phyloP scores from a whole-genome alignment of 2,113 vertebrate species.

The Dicerorhinus sumatrensis region DNA sequence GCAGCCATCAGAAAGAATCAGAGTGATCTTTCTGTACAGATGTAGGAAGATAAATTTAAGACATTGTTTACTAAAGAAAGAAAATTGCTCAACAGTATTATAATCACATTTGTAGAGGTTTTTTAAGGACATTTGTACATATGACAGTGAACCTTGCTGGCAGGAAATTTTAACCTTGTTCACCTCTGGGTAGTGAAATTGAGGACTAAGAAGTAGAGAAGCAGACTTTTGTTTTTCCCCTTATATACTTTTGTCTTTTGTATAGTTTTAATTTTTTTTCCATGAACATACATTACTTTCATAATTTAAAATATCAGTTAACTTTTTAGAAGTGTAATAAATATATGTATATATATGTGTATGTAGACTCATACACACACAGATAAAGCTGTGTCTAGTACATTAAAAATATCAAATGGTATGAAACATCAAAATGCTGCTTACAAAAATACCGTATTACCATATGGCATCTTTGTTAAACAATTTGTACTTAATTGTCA shows the following conservation, averaged over 20 bases:
- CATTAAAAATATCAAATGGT: conserved; percentile 69
- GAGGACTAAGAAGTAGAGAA: background rate
- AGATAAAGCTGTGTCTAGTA: conserved; percentile 19
- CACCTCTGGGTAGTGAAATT: background rate
- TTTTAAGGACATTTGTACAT: background rate
- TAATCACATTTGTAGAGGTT: background rate
- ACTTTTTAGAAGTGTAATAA: background rate
- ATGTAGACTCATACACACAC: background rate
- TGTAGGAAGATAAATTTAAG: background rate
- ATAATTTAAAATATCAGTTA: background rate
- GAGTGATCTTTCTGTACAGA: background rate
- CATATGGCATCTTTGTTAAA: conserved; percentile 79
- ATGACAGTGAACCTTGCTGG: background rate
- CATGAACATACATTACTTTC: background rate
- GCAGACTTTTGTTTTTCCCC: background rate
- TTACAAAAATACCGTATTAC: conserved; percentile 76
- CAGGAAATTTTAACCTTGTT: conserved; percentile 41
- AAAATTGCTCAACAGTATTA: background rate
- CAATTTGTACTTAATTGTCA: conserved; percentile 83
- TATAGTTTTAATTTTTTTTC: background rate
- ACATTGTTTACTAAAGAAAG: background rate
- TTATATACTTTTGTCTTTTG: background rate
- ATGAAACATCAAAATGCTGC: conserved; percentile 65
- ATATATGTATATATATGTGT: background rate
- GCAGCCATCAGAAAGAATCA: background rate